A percentile compares a stretch with the other conserved stretches of the same genome.
phyloP scores from a whole-genome alignment of 2,113 vertebrate species.

The Axis porcinus region DNA sequence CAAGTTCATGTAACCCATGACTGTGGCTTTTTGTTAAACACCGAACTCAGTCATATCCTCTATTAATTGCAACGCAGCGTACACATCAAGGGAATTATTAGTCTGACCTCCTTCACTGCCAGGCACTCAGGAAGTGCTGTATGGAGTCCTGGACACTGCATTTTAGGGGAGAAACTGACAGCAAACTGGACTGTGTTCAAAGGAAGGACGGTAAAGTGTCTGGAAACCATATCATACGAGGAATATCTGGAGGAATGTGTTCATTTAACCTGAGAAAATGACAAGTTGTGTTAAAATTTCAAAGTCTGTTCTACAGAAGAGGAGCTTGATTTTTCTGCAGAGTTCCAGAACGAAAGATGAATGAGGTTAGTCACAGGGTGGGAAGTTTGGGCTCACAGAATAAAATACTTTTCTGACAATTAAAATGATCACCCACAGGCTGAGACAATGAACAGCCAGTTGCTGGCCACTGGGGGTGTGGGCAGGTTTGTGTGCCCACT shows the following conservation, averaged over 20 bases:
- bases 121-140: conserved; percentile 1
- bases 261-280: conserved; percentile 42
- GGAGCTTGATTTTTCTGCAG: background rate
- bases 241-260: conserved; percentile 13
- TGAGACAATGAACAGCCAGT: background rate
- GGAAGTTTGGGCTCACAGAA: background rate
- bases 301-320: background rate
- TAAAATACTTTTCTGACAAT: background rate
- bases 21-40: background rate
- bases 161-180: conserved; percentile 52
- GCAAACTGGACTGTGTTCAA: conserved; percentile 51
- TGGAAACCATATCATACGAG: conserved; percentile 46
- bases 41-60: background rate
- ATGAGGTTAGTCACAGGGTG: background rate
- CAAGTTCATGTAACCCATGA: background rate
- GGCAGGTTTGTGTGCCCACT: background rate
- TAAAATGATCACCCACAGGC: background rate
- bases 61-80: background rate
- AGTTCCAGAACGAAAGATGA: background rate
- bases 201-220: conserved; percentile 10
- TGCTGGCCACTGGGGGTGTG: background rate
- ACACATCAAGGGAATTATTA: background rate
- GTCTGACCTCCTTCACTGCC: background rate
- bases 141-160: background rate
- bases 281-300: conserved; percentile 45